Evolutionary conservation across 2,113 vertebrate species (phyloP).

Genomic region (Panthera uncia): DNA sequence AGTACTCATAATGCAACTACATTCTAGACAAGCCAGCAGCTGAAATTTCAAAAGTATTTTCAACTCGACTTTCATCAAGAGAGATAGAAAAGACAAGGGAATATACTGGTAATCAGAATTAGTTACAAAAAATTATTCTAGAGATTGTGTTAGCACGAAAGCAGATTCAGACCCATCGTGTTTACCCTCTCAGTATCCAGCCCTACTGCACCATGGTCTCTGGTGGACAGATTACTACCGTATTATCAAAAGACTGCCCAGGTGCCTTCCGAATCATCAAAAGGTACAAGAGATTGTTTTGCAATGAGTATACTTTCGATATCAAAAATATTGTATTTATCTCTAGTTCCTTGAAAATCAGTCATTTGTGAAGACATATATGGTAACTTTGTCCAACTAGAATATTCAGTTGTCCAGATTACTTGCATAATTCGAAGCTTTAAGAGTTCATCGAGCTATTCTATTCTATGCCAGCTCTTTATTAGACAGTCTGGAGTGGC

Average conservation of each 20-base stretch:
- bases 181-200: too few species aligned
- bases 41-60: background rate
- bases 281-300: background rate
- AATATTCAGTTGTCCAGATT: background rate
- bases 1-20: background rate
- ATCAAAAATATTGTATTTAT: background rate
- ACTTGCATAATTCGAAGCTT: background rate
- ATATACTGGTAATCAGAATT: background rate
- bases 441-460: background rate
- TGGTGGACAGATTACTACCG: background rate
- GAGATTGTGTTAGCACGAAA: background rate
- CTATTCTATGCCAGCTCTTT: background rate
- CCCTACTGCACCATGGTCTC: background rate
- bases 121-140: background rate
- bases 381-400: background rate
- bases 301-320: background rate
- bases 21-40: background rate
- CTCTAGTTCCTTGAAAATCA: background rate
- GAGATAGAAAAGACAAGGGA: background rate
- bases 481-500: background rate
- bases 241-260: background rate
- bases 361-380: background rate
- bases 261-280: background rate
- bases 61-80: background rate
- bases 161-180: rapidly evolving